These are phyloP conservation scores for Chunga burmeisteri DNA, from an alignment of 2,113 vertebrate genomes.

Conservation along the genomic window DNA sequence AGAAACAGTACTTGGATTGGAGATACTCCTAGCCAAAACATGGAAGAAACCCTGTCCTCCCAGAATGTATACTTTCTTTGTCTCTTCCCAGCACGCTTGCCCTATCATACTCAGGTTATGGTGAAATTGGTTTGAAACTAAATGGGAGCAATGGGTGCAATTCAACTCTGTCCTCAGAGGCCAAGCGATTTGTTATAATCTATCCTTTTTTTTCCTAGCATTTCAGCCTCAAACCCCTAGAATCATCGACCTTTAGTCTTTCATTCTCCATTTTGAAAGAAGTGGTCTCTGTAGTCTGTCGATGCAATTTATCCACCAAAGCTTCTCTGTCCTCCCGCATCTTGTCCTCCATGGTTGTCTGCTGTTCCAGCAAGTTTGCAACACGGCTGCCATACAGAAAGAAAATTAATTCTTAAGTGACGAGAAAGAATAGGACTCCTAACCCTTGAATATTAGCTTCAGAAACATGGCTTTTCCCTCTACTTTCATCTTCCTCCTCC, in stretches of 20 bases:
- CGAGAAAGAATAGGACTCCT: background rate
- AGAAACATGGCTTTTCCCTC: background rate
- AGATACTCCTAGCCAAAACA: background rate
- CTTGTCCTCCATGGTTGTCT: constrained; percentile 78
- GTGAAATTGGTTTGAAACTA: background rate
- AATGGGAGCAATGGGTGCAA: background rate
- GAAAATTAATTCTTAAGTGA: background rate
- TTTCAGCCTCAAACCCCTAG: background rate
- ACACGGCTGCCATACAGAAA: constrained; percentile 71
- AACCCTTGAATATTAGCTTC: background rate
- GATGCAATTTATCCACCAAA: constrained; percentile 78
- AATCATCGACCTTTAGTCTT: constrained; percentile 80
- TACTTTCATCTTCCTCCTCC: background rate
- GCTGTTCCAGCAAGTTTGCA: constrained; percentile 80
- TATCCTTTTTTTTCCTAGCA: background rate
- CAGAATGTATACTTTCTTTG: background rate
- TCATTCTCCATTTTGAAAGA: constrained; percentile 84
- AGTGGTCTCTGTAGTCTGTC: constrained; percentile 74
- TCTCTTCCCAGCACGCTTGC: background rate
- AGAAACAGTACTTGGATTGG: background rate
- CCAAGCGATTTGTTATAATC: background rate
- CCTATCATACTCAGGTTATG: background rate
- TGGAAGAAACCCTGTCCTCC: background rate
- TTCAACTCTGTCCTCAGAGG: background rate
- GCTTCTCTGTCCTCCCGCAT: constrained; percentile 74